These are phyloP conservation scores for Orientallactaga bullata DNA, from an alignment of 2,113 vertebrate species.

Conservation along the genomic window DNA sequence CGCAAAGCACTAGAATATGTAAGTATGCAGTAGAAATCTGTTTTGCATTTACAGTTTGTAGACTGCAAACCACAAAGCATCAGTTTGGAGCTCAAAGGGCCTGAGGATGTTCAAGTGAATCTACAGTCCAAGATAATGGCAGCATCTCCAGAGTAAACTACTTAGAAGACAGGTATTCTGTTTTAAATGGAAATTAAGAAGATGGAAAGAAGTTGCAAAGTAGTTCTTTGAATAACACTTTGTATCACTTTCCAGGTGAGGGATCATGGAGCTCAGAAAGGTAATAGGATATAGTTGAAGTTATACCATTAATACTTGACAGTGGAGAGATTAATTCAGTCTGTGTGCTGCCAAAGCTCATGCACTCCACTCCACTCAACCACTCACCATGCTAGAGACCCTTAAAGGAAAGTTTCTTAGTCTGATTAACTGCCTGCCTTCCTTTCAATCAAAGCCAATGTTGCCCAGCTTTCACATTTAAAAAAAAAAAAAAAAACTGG, in stretches of 20 bases:
- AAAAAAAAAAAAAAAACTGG: neutral
- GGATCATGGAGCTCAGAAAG: neutral
- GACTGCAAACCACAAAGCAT: constrained; percentile 70
- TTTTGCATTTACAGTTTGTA: constrained; percentile 74
- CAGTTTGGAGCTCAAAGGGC: constrained; percentile 42
- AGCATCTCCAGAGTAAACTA: constrained; percentile 42
- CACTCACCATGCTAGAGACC: neutral
- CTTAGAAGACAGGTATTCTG: constrained; percentile 47
- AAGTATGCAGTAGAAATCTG: constrained; percentile 70
- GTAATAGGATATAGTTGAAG: neutral
- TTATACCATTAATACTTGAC: neutral
- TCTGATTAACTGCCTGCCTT: neutral
- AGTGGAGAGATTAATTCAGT: neutral
- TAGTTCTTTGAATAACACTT: constrained; percentile 26
- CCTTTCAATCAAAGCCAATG: neutral
- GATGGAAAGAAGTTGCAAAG: constrained; percentile 35
- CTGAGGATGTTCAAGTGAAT: constrained; percentile 51
- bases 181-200: constrained; percentile 65
- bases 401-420: constrained; percentile 24
- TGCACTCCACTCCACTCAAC: neutral
- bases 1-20: constrained; percentile 58
- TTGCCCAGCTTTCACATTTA: neutral
- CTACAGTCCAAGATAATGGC: constrained; percentile 50
- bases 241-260: constrained; percentile 11
- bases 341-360: neutral